Base-by-base conservation (phyloP, 2,113 vertebrate genomes). In the Lepisosteus osseus region DNA sequence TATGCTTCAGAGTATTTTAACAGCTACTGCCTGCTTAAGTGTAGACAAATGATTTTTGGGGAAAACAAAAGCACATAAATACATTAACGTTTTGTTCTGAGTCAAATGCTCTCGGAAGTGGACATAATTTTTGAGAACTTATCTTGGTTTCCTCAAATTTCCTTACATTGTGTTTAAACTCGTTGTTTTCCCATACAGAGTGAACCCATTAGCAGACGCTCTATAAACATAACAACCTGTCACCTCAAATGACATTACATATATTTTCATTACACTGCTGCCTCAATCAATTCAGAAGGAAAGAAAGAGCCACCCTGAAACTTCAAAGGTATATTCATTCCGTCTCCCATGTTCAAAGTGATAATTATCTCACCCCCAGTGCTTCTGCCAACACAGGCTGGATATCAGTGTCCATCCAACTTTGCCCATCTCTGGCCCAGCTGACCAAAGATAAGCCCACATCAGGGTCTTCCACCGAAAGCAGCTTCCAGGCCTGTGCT, bases 301-400 rank as follows among this genome's bases (percentile, higher is more conserved):
- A 9, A 51, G 47, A 51, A 9, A 51, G 47, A 3, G 5, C 2
- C 56, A 59, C 56, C 13, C 13, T 59, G 5, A 51, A 1, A 5
- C 5, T 4, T 59, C 3, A 13, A 59, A 59, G 56, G 13, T 13
- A 12, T 29, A 29, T 29, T 29, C 29, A 29, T 29, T 29, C 29
- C 29, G 29, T 29, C 29, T 29, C 29, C 17, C 29, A 29, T 2
- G 56, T 4, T 4, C 11, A n/a, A 1, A 11, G 12, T 12, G 13
- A 59, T 59, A 59, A 59, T 2, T 2, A 14, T 42, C 14, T 45
- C 86, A 96, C 95, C 93, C 92, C 84, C 69, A 97, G n/a, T 0
- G 74, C 84, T 45, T 74, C 79, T 41, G 75, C 57, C 3, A 96
- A 75, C 47, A 80, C 82, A 2, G 78, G 74, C 68, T 83, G 88